Evolutionary conservation across 2,888 invertebrate genomes (phyloP).

Genomic region (Vandiemenella viatica): DNA sequence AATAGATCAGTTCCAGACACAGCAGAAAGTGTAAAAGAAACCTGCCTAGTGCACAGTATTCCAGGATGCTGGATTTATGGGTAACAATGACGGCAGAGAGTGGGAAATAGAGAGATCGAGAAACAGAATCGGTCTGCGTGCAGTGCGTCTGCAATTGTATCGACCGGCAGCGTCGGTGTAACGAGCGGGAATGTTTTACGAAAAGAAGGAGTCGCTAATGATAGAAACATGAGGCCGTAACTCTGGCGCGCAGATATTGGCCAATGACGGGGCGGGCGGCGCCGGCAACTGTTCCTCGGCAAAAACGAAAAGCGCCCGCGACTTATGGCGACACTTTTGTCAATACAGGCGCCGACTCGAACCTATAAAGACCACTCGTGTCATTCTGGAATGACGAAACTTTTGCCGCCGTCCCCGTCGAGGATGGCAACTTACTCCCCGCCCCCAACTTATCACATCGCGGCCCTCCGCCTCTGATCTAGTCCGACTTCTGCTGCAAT

Average conservation of each 20-base stretch:
- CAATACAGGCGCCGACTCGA: constrained; percentile 29
- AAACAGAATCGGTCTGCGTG: no score
- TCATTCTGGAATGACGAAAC: constrained; percentile 40
- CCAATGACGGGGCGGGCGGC: background rate
- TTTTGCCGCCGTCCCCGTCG: constrained; percentile 32
- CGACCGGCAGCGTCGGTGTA: no score
- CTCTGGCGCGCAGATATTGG: background rate
- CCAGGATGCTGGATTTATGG: no score
- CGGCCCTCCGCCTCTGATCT: constrained; percentile 3
- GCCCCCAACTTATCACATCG: background rate
- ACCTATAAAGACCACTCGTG: constrained; percentile 42
- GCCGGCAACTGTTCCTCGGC: background rate
- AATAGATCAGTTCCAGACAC: no score
- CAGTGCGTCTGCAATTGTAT: no score
- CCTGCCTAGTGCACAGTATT: no score
- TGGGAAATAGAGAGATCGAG: no score
- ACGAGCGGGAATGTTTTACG: no score
- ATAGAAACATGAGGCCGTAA: background rate
- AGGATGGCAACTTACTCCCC: background rate
- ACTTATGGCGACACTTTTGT: constrained; percentile 33
- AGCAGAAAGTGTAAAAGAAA: no score
- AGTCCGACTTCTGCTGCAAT: background rate
- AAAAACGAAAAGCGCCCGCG: background rate
- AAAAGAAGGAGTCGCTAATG: background rate
- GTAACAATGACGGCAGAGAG: no score